phyloP scores from a whole-genome alignment of 2,113 vertebrate genomes.

The Redunca redunca region DNA sequence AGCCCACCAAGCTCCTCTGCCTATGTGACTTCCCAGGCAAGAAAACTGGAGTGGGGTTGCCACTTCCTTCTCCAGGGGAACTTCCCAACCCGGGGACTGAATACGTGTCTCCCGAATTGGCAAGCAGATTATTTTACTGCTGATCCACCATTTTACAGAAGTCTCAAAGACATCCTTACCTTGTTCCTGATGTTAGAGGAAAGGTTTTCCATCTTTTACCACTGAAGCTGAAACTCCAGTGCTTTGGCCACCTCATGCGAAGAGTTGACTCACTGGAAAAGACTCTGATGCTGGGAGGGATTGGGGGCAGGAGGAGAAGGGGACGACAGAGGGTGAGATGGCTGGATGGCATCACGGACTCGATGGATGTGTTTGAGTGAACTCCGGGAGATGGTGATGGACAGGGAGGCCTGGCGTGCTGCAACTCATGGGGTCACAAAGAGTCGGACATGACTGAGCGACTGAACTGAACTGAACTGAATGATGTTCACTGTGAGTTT shows the following conservation, averaged over 20 bases:
- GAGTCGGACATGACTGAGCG: rapidly evolving
- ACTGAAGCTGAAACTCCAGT: background rate
- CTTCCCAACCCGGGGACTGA: background rate
- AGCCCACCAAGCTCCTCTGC: background rate
- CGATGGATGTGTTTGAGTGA: no score
- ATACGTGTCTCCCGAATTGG: background rate
- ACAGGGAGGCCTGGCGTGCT: no score
- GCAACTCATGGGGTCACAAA: no score
- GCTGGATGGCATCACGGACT: no score
- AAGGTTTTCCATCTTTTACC: background rate
- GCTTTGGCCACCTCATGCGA: no score
- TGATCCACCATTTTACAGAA: background rate
- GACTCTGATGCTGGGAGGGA: no score
- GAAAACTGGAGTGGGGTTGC: background rate
- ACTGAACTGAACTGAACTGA: no score
- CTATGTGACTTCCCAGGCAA: background rate
- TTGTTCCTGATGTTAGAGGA: background rate
- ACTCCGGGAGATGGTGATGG: no score
- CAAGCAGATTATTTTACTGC: background rate
- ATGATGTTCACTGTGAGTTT: background rate
- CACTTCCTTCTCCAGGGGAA: background rate
- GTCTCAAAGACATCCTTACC: background rate
- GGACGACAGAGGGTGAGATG: no score
- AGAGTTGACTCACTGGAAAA: no score
- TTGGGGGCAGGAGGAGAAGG: no score